Base-by-base conservation (phyloP, 1,140 invertebrate species). In the Diorhabda sublineata region DNA sequence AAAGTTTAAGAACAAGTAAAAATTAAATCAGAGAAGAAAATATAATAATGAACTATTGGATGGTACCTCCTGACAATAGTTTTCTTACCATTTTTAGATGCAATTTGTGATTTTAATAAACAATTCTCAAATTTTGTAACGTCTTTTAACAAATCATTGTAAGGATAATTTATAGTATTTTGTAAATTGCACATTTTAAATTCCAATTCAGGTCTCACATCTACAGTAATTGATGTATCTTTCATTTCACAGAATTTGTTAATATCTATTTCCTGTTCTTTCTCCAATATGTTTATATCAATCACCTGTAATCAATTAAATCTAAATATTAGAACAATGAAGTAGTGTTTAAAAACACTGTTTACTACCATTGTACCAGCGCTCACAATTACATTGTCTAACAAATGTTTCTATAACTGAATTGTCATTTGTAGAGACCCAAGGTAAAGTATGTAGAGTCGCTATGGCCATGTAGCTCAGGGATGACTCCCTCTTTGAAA, bases 171-270 rank as follows among this genome's bases (percentile, higher is more conserved):
- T 45, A 71, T 59, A n/a, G 76, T 76, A 52, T 73, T 75, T 42
- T 89, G 84, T 41, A 97, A 77, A 56, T 68, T 71, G 58, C 78
- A 79, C 71, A 78, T 77, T 64, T 75, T 66, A 71, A 63, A 79
- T 69, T 78, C 74, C 11, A 76, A 11, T 61, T 68, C 67, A 1
- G 77, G 73, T 45, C 78, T 58, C 4, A 79, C 78, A 71, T 79
- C 78, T n/a, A 79, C 43, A 5, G 78, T 59, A 45, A 76, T 45
- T 2, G 47, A 41, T 3, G 61, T 42, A 44, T 69, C 64, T 11
- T 70, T 56, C 41, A 73, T 56, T 61, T 59, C n/a, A 3, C 9
- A 8, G 41, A 78, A 73, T 59, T 76, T 64, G 6, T 71, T 45
- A 4, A 77, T 69, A 52, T 69, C 57, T 7, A 78, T 67, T 63